Percentiles rank a stretch among this genome's conserved stretches.
Conservation (phyloP, 1,140 invertebrate genomes). For the Dendrolimus punctatus region DNA sequence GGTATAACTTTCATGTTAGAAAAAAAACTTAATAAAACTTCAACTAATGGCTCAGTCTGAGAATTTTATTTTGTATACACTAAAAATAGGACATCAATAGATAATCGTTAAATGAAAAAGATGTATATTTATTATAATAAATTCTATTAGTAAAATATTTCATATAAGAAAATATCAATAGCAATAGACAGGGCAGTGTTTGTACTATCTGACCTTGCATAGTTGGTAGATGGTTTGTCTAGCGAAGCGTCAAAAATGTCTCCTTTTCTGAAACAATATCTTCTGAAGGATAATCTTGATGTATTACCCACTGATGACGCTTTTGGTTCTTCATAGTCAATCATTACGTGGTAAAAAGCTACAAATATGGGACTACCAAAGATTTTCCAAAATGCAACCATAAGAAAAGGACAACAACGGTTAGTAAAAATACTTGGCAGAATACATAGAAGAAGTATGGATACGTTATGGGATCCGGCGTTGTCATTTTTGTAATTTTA, state of each 20-base stretch:
- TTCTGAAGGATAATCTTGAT: slow-evolving; percentile 33
- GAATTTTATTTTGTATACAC: too few relatives aligned
- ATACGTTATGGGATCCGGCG: slow-evolving; percentile 47
- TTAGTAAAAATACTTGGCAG: slow-evolving; percentile 46
- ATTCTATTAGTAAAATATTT: slow-evolving; percentile 13
- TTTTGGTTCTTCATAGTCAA: slow-evolving; percentile 4
- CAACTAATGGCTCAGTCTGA: too few relatives aligned
- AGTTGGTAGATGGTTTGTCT: slow-evolving; percentile 14
- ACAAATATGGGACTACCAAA: slow-evolving; percentile 39
- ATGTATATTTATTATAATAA: too few relatives aligned
- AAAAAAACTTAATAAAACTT: too few relatives aligned
- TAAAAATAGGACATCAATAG: too few relatives aligned
- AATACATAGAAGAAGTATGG: slow-evolving; percentile 61
- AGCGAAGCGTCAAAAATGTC: slow-evolving; percentile 44
- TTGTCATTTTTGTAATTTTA: slow-evolving; percentile 42
- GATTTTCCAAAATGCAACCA: slow-evolving; percentile 44
- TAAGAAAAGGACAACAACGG: slow-evolving; percentile 30
- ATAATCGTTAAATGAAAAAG: too few relatives aligned
- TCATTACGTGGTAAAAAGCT: slow-evolving; percentile 27
- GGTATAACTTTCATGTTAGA: too few relatives aligned
- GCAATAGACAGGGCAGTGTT: background rate
- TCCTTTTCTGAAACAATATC: slow-evolving; percentile 56
- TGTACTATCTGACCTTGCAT: background rate
- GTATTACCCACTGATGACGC: slow-evolving; percentile 7
- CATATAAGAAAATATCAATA: slow-evolving; percentile 13